Evolutionary conservation across 2,888 invertebrate species (phyloP), one percentile per base, ranked within the genome.

Genomic region (Rhagonycha fulva): DNA sequence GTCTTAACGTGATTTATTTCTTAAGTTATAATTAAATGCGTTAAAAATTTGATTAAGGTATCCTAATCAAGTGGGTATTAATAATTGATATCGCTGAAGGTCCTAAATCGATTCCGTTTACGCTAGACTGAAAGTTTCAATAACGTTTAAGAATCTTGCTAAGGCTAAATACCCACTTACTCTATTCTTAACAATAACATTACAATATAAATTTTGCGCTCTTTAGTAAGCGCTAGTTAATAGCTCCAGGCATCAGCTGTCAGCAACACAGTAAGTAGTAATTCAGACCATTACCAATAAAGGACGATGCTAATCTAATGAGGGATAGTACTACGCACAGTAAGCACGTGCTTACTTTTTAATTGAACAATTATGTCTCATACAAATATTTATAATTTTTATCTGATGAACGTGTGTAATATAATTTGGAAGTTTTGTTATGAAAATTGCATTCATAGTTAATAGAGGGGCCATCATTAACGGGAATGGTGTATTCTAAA

Each of bases 331-430:
- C 9, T 19, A n/a, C 72, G 68, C 72, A 30, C 61, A 62, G 23
- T 66, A 28, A 14, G 32, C 72, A 72, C 72, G 72, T 72, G 72
- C 71, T 28, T 47, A n/a, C n/a, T 72, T 68, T 72, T 68, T 72
- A 63, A 66, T 61, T 68, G 67, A 24, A 72, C 72, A 72, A 72
- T 72, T 72, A 72, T 28, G 30, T 14, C 68, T 67, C 28, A 62
- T 28, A 72, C 67, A 72, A 72, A 72, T 72, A 72, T 72, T 72
- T 72, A 72, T 72, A 72, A 72, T 72, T 72, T 72, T 19, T 72
- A 72, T 72, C 67, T 28, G 72, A 68, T 68, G 19, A 2, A 66
- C 47, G 47, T 2, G 47, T 47, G 47, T n/a, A 47, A 47, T 47
- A n/a, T 32, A 2, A 47, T 47, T 47, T 47, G n/a, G n/a, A 47